Base-by-base conservation (phyloP, 2,113 vertebrate genomes). In the Entomyzon cyanotis region DNA sequence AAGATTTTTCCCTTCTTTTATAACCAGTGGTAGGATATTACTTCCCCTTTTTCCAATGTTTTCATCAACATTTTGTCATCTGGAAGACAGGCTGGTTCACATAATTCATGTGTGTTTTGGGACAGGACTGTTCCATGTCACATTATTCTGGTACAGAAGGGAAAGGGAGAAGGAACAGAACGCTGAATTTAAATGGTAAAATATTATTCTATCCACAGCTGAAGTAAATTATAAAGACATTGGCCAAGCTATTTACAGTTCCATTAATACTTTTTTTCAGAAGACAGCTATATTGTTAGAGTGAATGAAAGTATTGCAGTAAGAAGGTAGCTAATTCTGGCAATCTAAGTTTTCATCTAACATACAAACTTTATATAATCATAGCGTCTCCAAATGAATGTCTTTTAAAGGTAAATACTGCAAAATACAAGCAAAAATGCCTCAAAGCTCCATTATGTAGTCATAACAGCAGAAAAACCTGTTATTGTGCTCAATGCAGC, bases 1-100 rank as follows among this genome's bases (percentile, higher is more conserved):
- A 68, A 44, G 22, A 28, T 39, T 33, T 21, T 4, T 1, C 1
- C 0, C 2, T 4, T 9, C 8, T 58, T 73, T 80, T 58, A 62
- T 15, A 58, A 2, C 4, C 23, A 68, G 18, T 14, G 14, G 10
- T 23, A 88, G 15, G n/a, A 74, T 63, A 37, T 42, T 70, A 53
- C 18, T 78, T 81, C 28, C 23, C 17, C n/a, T 44, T 79, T 71
- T 44, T 79, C 76, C 37, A 60, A 15, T n/a, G 59, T 39, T 92
- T 84, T 59, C 44, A 64, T 24, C 47, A 80, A 15, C 20, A 52
- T 41, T 90, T 73, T 42, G 53, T 23, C 59, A 86, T 37, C 39
- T 59, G 68, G 18, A 47, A 47, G 60, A 64, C 2, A 62, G 53
- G 27, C 19, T 52, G 35, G 10, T 74, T 81, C 81, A 84, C 25